Evolutionary conservation across 2,888 invertebrate genomes (phyloP).

Genomic region (Periphyllus acericola): DNA sequence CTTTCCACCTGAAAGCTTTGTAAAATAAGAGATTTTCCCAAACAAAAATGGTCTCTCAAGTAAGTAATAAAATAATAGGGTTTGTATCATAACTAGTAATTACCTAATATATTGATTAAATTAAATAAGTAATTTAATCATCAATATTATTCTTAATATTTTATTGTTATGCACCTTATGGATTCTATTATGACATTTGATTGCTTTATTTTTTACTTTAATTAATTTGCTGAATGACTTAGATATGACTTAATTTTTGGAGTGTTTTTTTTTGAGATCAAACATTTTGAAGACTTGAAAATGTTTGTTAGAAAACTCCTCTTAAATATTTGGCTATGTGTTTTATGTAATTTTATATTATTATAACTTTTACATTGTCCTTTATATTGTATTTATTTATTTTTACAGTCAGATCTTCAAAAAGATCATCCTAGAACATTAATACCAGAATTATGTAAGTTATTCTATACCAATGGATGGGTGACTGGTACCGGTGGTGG

Average conservation of each 20-base stretch:
- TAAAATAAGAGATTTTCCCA: neutral
- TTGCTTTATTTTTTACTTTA: neutral
- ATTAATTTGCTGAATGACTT: neutral
- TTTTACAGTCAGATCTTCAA: neutral
- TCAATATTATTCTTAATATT: neutral
- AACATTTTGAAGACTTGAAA: too few species aligned
- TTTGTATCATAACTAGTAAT: neutral
- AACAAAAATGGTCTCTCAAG: neutral
- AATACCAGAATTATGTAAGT: slow-evolving; percentile 88
- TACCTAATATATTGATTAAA: neutral
- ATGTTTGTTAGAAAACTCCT: too few species aligned
- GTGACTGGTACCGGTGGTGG: slow-evolving; percentile 97
- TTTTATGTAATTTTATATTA: too few species aligned
- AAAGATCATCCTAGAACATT: slow-evolving; percentile 76
- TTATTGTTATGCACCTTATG: neutral
- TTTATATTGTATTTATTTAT: neutral
- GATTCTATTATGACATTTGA: too few species aligned
- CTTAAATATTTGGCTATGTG: too few species aligned
- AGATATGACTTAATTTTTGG: too few species aligned
- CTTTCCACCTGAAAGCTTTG: neutral
- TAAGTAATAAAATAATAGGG: neutral
- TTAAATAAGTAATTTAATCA: neutral
- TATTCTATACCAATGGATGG: slow-evolving; percentile 95
- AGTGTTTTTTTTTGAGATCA: too few species aligned
- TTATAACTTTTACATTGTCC: too few species aligned